A percentile compares a stretch with the other conserved stretches of the same genome.
These are phyloP conservation scores for Notocelia uddmanniana DNA, from an alignment of 2,888 invertebrate species.

Conservation along the genomic window DNA sequence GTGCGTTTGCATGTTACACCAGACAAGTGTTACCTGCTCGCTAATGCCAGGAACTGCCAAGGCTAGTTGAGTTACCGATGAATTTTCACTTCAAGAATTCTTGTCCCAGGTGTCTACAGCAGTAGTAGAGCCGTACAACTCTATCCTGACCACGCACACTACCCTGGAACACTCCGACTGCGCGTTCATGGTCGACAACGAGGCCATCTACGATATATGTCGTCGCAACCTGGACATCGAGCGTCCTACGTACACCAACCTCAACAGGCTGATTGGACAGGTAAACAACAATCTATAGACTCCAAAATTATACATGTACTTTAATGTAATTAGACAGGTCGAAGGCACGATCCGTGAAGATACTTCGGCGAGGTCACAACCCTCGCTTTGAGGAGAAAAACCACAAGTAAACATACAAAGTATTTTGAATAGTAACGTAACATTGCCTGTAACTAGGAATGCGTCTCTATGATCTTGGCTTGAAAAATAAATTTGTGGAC, in stretches of 20 bases:
- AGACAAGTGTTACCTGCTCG: too few species aligned
- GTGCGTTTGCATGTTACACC: too few species aligned
- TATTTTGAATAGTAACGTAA: too few species aligned
- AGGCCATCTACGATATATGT: conserved; percentile 95
- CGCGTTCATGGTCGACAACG: conserved; percentile 97
- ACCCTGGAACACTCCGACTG: conserved; percentile 95
- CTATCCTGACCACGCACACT: conserved; percentile 96
- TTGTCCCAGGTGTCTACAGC: conserved; percentile 90
- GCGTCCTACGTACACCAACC: conserved; percentile 93
- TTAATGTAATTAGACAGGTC: too few species aligned
- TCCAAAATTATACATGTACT: too few species aligned
- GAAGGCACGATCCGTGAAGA: too few species aligned
- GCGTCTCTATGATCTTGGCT: too few species aligned
- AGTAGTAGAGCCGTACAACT: conserved; percentile 96
- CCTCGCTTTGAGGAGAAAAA: too few species aligned
- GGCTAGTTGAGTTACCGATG: background rate
- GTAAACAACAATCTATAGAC: conserved; percentile 60
- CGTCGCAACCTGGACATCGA: conserved; percentile 94
- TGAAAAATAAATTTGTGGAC: too few species aligned
- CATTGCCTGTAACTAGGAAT: too few species aligned
- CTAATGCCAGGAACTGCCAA: background rate
- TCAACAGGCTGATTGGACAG: conserved; percentile 94
- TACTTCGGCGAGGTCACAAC: too few species aligned
- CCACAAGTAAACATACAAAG: too few species aligned
- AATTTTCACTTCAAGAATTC: background rate